A percentile compares a stretch with the other conserved stretches of the same genome.
Conservation (phyloP, 2,888 invertebrate species). For the Tricholauxania praeusta region DNA sequence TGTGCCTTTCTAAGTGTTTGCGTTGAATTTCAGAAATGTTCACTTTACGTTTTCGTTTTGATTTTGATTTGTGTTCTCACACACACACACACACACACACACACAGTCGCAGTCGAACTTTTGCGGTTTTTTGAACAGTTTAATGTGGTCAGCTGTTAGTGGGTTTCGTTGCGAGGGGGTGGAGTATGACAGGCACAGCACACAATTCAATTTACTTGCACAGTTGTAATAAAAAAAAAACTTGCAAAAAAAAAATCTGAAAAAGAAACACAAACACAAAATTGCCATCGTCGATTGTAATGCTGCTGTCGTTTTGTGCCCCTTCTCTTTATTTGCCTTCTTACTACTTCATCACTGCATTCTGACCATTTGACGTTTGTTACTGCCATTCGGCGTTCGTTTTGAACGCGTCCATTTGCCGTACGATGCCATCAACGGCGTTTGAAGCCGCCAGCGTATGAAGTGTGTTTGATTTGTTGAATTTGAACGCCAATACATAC, state of each 20-base stretch:
- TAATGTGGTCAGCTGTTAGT: slow-evolving; percentile 45
- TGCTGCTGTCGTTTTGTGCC: background rate
- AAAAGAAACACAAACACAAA: slow-evolving; percentile 4
- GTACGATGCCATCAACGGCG: slow-evolving; percentile 3
- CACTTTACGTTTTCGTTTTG: slow-evolving; percentile 31
- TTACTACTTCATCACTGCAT: slow-evolving; percentile 14
- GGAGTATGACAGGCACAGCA: background rate
- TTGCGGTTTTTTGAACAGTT: slow-evolving; percentile 48
- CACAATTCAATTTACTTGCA: slow-evolving; percentile 39
- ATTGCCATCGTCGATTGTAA: slow-evolving; percentile 30
- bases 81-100: slow-evolving; percentile 20
- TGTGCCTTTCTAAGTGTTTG: slow-evolving; percentile 44
- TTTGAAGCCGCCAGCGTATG: slow-evolving; percentile 44
- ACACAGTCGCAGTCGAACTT: slow-evolving; percentile 47
- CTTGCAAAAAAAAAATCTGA: background rate
- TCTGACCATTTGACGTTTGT: slow-evolving; percentile 27
- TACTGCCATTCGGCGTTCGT: background rate
- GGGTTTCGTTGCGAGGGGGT: background rate
- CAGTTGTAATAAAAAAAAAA: too few relatives aligned
- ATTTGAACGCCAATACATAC: slow-evolving; percentile 22
- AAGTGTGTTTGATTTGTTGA: slow-evolving; percentile 52
- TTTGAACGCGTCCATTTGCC: background rate
- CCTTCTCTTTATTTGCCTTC: background rate
- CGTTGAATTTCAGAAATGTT: slow-evolving; percentile 45
- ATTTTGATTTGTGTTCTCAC: slow-evolving; percentile 35